Evolutionary conservation across 2,797 vertebrate genomes (phyloP), one percentile per base, ranked within the genome.

Genomic region (Alfaro cultratus): DNA sequence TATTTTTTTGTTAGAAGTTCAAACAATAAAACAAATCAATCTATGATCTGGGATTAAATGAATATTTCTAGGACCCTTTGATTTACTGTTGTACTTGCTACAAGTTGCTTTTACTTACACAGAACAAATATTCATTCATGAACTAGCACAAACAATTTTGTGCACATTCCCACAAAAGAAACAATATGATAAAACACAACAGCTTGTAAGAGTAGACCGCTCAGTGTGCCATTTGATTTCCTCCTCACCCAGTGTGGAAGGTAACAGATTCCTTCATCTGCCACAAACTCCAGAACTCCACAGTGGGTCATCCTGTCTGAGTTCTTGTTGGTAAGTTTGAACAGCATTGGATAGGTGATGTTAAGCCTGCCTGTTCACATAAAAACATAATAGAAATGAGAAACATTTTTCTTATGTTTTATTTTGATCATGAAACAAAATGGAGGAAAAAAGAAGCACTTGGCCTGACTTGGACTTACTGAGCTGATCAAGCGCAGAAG

Each of bases 321-420:
- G 92, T 99, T 99, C 91, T 99, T 99, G 94, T 99, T 99, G 73
- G 97, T 99, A 93, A 99, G 94, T 88, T 99, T 99, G 92, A 99
- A 99, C 79, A 99, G 93, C 99, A 99, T 99, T 0, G 99, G 99
- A 79, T 99, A 99, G 18, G 99, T 99, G 83, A 99, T 99, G 81
- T 99, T 99, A 74, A 99, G 97, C 78, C 98, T 95, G 91, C 98
- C 98, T 99, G 84, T n/a, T 78, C 1, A 49, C 13, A 74, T 8
- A 21, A 77, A 62, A 76, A 64, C 74, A 83, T 1, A 46, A 51
- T 5, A 85, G 62, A 10, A 26, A 10, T 47, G 2, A 78, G 15
- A 31, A 60, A 41, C 21, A 43, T 7, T 43, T 43, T 43, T 43
- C 41, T 43, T 43, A 43, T 43, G 41, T 43, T 43, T 43, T 0